These are phyloP conservation scores for Allacma fusca DNA, from an alignment of 2,888 invertebrate genomes.

Conservation along the genomic window DNA sequence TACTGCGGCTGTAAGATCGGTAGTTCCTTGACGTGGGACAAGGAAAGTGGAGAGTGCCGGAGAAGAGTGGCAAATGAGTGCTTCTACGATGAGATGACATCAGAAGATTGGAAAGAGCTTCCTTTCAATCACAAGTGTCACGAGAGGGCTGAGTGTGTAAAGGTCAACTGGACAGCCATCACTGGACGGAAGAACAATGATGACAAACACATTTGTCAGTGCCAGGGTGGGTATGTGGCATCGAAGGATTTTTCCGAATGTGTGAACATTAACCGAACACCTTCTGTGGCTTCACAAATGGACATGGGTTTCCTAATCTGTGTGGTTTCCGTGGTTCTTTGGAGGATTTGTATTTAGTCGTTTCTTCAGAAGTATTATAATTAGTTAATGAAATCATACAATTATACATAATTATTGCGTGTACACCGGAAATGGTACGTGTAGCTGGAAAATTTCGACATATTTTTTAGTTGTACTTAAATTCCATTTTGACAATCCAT, in stretches of 20 bases:
- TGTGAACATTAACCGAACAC: neutral
- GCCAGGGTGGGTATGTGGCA: conserved; percentile 31
- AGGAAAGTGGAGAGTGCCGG: conserved; percentile 35
- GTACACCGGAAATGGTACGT: too few relatives aligned
- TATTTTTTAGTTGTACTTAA: too few relatives aligned
- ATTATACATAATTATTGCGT: too few relatives aligned
- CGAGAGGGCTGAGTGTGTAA: conserved; percentile 35
- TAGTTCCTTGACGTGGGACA: conserved; percentile 26
- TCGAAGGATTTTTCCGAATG: conserved; percentile 29
- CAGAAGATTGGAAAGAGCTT: conserved; percentile 19
- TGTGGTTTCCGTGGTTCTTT: too few relatives aligned
- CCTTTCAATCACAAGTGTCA: conserved; percentile 44
- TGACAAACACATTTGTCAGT: conserved; percentile 29
- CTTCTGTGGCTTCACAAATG: neutral
- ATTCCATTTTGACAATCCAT: too few relatives aligned
- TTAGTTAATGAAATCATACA: too few relatives aligned
- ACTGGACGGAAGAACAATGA: neutral
- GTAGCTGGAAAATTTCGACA: too few relatives aligned
- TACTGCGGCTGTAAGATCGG: conserved; percentile 42
- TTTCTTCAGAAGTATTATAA: too few relatives aligned
- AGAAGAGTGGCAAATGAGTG: conserved; percentile 30
- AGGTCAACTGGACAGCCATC: conserved; percentile 21
- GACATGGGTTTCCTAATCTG: neutral
- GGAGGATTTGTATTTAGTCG: too few relatives aligned
- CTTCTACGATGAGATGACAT: neutral